A percentile compares a stretch with the other conserved stretches of the same genome.
Conservation (phyloP, 2,113 vertebrate genomes). For the Pygoscelis adeliae region DNA sequence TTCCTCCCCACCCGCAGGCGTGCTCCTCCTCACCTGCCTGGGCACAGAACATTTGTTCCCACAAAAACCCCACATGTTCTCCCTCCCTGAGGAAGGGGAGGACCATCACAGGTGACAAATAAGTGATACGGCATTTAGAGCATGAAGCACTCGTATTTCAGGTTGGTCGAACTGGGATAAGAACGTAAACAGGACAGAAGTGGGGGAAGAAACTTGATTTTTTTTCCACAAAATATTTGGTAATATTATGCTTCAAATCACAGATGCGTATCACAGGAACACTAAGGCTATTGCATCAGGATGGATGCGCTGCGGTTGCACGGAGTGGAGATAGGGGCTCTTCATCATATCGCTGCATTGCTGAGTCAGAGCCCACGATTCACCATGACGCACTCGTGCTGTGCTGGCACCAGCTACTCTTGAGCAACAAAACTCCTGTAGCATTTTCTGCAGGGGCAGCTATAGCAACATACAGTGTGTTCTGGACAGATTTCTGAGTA, state of each 20-base stretch:
- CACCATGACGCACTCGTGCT: rapidly evolving
- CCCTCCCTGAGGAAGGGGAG: neutral
- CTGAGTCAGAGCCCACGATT: neutral
- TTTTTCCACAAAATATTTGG: neutral
- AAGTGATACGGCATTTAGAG: neutral
- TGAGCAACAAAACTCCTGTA: neutral
- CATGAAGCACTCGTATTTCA: neutral
- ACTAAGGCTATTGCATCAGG: neutral
- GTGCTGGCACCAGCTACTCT: neutral
- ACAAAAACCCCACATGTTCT: rapidly evolving
- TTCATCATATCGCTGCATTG: neutral
- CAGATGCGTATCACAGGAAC: neutral
- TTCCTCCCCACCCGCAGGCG: rapidly evolving
- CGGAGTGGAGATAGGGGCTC: neutral
- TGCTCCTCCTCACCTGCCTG: neutral
- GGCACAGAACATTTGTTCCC: neutral
- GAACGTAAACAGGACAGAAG: neutral
- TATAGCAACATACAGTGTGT: neutral
- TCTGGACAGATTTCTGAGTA: neutral
- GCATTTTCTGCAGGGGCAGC: neutral
- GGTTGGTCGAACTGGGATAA: neutral
- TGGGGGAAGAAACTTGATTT: neutral
- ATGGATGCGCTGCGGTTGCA: rapidly evolving
- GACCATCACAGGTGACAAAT: neutral
- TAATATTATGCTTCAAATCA: neutral